Evolutionary conservation across 2,888 invertebrate genomes (phyloP).

Genomic region (Troides oblongomaculatus): DNA sequence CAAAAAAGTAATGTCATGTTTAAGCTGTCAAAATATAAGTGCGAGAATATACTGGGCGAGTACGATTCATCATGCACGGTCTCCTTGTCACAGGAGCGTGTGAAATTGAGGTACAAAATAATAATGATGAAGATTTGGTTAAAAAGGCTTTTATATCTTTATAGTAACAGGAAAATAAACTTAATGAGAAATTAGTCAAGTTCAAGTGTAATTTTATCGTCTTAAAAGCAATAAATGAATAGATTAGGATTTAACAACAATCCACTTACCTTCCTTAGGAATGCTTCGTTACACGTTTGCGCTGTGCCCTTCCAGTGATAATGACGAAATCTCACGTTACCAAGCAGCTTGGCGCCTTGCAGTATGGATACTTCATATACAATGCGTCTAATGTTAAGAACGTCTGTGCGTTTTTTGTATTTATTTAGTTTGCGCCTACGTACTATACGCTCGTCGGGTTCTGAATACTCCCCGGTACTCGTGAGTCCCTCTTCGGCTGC

Average conservation of each 20-base stretch:
- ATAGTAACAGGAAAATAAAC: background rate
- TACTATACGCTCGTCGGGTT: slow-evolving; percentile 84
- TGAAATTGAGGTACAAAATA: too few species aligned
- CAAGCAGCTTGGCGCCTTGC: slow-evolving; percentile 83
- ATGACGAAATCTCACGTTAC: slow-evolving; percentile 86
- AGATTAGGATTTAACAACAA: background rate
- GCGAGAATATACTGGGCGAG: too few species aligned
- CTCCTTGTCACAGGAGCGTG: too few species aligned
- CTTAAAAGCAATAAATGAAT: background rate
- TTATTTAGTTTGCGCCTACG: slow-evolving; percentile 81
- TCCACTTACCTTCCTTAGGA: slow-evolving; percentile 89
- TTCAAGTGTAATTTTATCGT: background rate
- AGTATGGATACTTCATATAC: slow-evolving; percentile 86
- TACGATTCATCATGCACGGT: too few species aligned
- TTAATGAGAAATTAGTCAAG: background rate
- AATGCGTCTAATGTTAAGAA: slow-evolving; percentile 84
- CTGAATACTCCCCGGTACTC: slow-evolving; percentile 86
- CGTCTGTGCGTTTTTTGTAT: slow-evolving; percentile 83
- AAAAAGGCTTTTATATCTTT: background rate
- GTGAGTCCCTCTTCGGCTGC: slow-evolving; percentile 86
- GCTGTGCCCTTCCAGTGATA: slow-evolving; percentile 92
- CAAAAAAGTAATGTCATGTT: too few species aligned
- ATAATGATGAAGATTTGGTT: background rate
- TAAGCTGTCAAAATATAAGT: too few species aligned
- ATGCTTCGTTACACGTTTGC: slow-evolving; percentile 92